These are phyloP conservation scores for Drosophila ohnishii DNA, from an alignment of 1,140 invertebrate species.

Conservation along the genomic window DNA sequence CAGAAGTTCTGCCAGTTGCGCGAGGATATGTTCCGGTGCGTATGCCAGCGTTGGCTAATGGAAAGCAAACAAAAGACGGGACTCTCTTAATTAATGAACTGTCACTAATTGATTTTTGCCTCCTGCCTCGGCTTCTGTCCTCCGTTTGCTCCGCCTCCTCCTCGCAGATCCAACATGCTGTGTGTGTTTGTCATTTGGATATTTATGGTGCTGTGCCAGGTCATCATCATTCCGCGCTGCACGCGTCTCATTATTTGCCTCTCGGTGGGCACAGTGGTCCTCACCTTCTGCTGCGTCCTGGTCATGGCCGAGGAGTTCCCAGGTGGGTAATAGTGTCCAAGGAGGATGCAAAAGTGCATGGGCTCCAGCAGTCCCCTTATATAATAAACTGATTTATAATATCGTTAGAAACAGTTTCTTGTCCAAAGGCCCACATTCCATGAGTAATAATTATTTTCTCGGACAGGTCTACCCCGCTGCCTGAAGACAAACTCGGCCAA, in stretches of 20 bases:
- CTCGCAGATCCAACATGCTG: conserved; percentile 91
- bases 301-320: conserved; percentile 95
- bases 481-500: conserved; percentile 89
- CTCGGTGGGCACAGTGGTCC: conserved; percentile 86
- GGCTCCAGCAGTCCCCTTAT: too few species aligned
- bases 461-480: conserved; percentile 84
- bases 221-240: conserved; percentile 89
- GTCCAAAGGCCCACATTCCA: background rate
- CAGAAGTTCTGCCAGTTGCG: conserved; percentile 90
- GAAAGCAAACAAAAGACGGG: conserved; percentile 45
- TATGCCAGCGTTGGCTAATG: conserved; percentile 43
- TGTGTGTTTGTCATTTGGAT: conserved; percentile 96
- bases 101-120: conserved; percentile 69
- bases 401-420: background rate
- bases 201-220: conserved; percentile 92
- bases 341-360: background rate
- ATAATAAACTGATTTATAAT: background rate
- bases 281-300: conserved; percentile 88
- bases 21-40: conserved; percentile 93
- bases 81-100: conserved; percentile 72
- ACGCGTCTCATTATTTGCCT: conserved; percentile 85
- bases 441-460: background rate
- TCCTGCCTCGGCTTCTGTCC: background rate
- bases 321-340: conserved; percentile 42
- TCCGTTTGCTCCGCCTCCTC: background rate